Percentiles rank a stretch among this genome's conserved stretches.
Evolutionary conservation across 2,888 invertebrate genomes (phyloP).

Genomic region (Ormyrus pomaceus): DNA sequence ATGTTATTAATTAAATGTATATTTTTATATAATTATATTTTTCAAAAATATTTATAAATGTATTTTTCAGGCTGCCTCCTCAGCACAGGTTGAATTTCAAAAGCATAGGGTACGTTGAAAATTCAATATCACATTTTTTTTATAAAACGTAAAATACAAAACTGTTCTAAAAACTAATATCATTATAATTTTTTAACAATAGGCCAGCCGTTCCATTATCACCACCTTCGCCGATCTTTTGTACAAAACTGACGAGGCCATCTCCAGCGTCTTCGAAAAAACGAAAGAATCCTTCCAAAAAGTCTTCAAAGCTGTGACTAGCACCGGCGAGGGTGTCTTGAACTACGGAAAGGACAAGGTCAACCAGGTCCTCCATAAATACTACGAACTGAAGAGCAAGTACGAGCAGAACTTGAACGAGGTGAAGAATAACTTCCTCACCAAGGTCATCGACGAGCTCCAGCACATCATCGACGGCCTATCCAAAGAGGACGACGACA

Average conservation of each 20-base stretch:
- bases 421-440: constrained; percentile 5
- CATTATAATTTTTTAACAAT: too few species aligned
- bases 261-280: background rate
- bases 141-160: too few species aligned
- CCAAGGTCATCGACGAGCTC: background rate
- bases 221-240: constrained; percentile 6
- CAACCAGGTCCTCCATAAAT: background rate
- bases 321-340: background rate
- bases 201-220: constrained; percentile 1
- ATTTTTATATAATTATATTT: too few species aligned
- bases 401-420: constrained; percentile 3
- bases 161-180: too few species aligned
- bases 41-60: too few species aligned
- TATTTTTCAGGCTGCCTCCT: too few species aligned
- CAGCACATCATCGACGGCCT: constrained; percentile 11
- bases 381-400: constrained; percentile 7
- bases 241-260: constrained; percentile 9
- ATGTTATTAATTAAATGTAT: too few species aligned
- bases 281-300: constrained; percentile 5
- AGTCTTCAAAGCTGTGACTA: background rate
- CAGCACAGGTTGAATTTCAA: too few species aligned
- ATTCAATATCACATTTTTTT: too few species aligned
- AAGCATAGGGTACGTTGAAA: too few species aligned
- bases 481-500: background rate
- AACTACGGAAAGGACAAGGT: constrained; percentile 2